A percentile compares a stretch with the other conserved stretches of the same genome.
phyloP scores from a whole-genome alignment of 2,797 vertebrate genomes.

The Diplodus sargus region DNA sequence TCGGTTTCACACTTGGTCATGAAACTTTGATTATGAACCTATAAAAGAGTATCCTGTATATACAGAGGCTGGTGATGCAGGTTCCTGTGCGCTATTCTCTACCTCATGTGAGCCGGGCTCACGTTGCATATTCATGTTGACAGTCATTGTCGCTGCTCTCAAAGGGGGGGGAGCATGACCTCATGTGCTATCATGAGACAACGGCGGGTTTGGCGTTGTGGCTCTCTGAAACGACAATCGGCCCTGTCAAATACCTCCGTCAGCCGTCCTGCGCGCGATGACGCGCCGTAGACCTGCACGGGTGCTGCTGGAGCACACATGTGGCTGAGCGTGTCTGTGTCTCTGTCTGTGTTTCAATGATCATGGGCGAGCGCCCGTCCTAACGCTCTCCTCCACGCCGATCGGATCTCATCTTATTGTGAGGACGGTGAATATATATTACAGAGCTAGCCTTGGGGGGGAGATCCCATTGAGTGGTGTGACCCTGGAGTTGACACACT shows the following conservation, averaged over 20 bases:
- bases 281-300: slow-evolving; percentile 1
- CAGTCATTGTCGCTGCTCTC: slow-evolving; percentile 45
- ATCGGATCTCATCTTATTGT: slow-evolving; percentile 49
- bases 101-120: slow-evolving; percentile 39
- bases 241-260: slow-evolving; percentile 35
- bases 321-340: background rate
- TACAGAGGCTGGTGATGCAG: background rate
- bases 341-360: no score
- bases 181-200: slow-evolving; percentile 57
- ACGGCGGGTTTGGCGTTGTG: slow-evolving; percentile 30
- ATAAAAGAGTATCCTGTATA: background rate
- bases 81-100: slow-evolving; percentile 8
- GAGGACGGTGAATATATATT: slow-evolving; percentile 51
- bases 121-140: slow-evolving; percentile 39
- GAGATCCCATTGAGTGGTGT: slow-evolving; percentile 58
- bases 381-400: slow-evolving; percentile 15
- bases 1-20: background rate
- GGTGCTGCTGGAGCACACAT: slow-evolving; percentile 42
- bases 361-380: background rate
- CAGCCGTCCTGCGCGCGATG: slow-evolving; percentile 15
- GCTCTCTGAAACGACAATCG: slow-evolving; percentile 51
- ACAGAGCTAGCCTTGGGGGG: slow-evolving; percentile 54
- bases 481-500: slow-evolving; percentile 78
- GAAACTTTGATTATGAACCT: background rate
- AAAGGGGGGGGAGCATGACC: slow-evolving; percentile 57